Evolutionary conservation across 2,797 vertebrate genomes (phyloP).

Genomic region (Onychomys arenicola): DNA sequence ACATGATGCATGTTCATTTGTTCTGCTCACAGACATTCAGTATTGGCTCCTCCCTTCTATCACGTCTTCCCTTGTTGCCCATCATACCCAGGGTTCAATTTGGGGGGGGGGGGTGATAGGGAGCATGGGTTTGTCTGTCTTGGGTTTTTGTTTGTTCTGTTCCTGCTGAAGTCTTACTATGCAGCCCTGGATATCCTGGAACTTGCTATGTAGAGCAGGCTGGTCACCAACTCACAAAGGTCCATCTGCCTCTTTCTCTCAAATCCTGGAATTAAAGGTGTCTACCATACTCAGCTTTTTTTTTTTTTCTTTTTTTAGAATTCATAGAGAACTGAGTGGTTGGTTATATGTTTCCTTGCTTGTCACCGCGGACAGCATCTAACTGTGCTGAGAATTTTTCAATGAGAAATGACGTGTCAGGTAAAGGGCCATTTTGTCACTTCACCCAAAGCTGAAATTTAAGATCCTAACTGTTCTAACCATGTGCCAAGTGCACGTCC

Average conservation of each 20-base stretch:
- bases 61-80: not conserved
- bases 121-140: not conserved
- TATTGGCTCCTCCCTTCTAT: not conserved
- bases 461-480: not conserved
- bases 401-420: not conserved
- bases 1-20: not conserved
- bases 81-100: not conserved
- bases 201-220: not conserved
- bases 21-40: not conserved
- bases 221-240: not conserved
- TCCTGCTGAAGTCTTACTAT: not conserved
- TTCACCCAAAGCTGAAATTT: not conserved
- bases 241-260: not conserved
- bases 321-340: slow-evolving; percentile 62
- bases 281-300: not conserved
- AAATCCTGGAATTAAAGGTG: not conserved
- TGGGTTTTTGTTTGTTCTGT: not conserved
- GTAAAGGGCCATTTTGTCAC: not conserved
- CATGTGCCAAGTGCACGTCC: not conserved
- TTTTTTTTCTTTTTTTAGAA: slow-evolving; percentile 14
- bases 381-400: slow-evolving; percentile 13
- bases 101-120: accelerated
- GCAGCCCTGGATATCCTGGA: not conserved
- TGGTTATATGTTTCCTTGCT: slow-evolving; percentile 58
- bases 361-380: slow-evolving; percentile 62